These are phyloP conservation scores for Bugula neritina DNA, from an alignment of 2,888 invertebrate genomes.

Conservation along the genomic window DNA sequence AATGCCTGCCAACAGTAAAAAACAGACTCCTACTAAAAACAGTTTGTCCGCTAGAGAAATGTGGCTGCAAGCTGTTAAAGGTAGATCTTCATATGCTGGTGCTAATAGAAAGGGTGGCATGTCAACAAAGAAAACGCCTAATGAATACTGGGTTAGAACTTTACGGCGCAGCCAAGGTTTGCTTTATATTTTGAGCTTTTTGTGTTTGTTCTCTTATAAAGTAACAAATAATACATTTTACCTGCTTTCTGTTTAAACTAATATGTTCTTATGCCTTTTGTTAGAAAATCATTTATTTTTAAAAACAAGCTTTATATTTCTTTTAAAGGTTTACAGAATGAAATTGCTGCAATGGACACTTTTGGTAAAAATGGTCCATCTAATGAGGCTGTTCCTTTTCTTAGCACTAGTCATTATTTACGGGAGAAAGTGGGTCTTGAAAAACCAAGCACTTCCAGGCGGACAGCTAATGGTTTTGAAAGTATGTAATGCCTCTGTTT, in stretches of 20 bases:
- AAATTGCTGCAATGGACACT: slow-evolving; percentile 42
- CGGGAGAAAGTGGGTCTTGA: slow-evolving; percentile 46
- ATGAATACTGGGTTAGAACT: slow-evolving; percentile 45
- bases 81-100: slow-evolving; percentile 32
- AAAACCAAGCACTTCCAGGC: slow-evolving; percentile 32
- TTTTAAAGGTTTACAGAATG: slow-evolving; percentile 38
- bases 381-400: slow-evolving; percentile 40
- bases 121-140: slow-evolving; percentile 38
- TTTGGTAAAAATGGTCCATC: slow-evolving; percentile 38
- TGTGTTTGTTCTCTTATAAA: too few relatives aligned
- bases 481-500: background rate
- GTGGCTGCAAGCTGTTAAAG: slow-evolving; percentile 45
- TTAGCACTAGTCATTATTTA: slow-evolving; percentile 47
- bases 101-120: slow-evolving; percentile 20
- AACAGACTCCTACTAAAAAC: background rate
- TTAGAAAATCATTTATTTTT: too few relatives aligned
- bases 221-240: too few relatives aligned
- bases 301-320: too few relatives aligned
- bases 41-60: slow-evolving; percentile 34
- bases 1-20: background rate
- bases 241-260: too few relatives aligned
- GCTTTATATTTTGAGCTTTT: too few relatives aligned
- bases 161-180: slow-evolving; percentile 39
- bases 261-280: background rate
- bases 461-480: background rate